A percentile compares a stretch with the other conserved stretches of the same genome.
These are phyloP conservation scores for Ooceraea biroi DNA, from an alignment of 1,140 invertebrate genomes.

Conservation along the genomic window DNA sequence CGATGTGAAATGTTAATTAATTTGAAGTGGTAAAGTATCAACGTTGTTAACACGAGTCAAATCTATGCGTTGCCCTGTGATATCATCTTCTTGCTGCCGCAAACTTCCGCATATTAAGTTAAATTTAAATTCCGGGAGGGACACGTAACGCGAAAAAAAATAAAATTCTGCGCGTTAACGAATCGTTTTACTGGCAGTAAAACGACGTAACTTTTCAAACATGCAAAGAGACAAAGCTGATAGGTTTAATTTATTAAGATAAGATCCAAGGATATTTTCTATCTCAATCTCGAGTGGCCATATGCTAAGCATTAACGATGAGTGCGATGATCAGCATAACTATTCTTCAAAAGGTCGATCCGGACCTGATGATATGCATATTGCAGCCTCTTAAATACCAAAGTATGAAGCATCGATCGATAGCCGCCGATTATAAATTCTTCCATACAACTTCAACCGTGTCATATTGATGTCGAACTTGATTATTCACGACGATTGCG, in stretches of 20 bases:
- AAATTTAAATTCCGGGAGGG: too few relatives aligned
- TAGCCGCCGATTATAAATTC: not conserved
- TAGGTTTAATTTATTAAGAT: not conserved
- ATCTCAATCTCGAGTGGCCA: conserved; percentile 11
- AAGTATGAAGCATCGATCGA: not conserved
- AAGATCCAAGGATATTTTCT: conserved; percentile 39
- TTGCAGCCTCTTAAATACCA: conserved; percentile 1
- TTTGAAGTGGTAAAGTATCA: too few relatives aligned
- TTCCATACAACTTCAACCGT: not conserved
- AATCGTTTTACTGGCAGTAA: not conserved
- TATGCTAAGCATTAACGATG: not conserved
- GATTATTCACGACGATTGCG: not conserved
- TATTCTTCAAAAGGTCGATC: conserved; percentile 97
- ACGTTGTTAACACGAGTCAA: too few relatives aligned
- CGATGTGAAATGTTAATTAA: too few relatives aligned
- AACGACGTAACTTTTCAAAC: not conserved
- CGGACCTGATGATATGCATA: conserved; percentile 93
- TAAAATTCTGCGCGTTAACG: too few relatives aligned
- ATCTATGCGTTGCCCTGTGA: too few relatives aligned
- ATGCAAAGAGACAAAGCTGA: not conserved
- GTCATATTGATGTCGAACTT: not conserved
- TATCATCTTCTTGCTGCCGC: too few relatives aligned
- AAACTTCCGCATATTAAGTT: too few relatives aligned
- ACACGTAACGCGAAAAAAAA: too few relatives aligned
- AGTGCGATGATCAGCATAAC: conserved; percentile 89